A percentile compares a stretch with the other conserved stretches of the same genome.
These are phyloP conservation scores for Bellardia bayeri DNA, from an alignment of 2,888 invertebrate species.

Conservation along the genomic window DNA sequence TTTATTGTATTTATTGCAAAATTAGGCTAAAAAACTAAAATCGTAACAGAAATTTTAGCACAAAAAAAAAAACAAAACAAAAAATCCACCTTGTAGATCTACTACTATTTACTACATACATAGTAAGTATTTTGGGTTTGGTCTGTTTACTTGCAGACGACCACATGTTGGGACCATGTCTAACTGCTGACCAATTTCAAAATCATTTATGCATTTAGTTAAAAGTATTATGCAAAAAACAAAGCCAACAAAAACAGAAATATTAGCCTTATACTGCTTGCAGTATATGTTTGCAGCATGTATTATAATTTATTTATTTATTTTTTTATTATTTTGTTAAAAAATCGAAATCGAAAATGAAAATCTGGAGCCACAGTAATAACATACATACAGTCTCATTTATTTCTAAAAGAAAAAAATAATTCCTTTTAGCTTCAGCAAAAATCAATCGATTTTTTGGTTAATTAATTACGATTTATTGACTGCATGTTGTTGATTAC, in stretches of 20 bases:
- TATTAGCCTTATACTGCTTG: conserved; percentile 6
- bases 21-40: conserved; percentile 65
- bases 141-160: conserved; percentile 71
- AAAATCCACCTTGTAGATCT: conserved; percentile 63
- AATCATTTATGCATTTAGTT: conserved; percentile 72
- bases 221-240: conserved; percentile 61
- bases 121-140: conserved; percentile 60
- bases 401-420: conserved; percentile 27
- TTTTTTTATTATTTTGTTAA: conserved; percentile 55
- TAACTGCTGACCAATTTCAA: conserved; percentile 71
- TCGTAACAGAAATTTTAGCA: conserved; percentile 38
- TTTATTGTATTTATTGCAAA: conserved; percentile 66
- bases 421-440: conserved; percentile 35
- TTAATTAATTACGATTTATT: conserved; percentile 84
- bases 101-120: conserved; percentile 21
- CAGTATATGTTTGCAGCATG: neutral
- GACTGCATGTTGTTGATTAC: conserved; percentile 83
- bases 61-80: conserved; percentile 2
- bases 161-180: conserved; percentile 73
- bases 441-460: conserved; percentile 72
- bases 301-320: conserved; percentile 51
- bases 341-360: conserved; percentile 42
- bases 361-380: conserved; percentile 39
- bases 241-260: conserved; percentile 19
- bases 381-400: conserved; percentile 8